A percentile compares a stretch with the other conserved stretches of the same genome.
Evolutionary conservation across 2,113 vertebrate species (phyloP).

Genomic region (Grallaria varia): DNA sequence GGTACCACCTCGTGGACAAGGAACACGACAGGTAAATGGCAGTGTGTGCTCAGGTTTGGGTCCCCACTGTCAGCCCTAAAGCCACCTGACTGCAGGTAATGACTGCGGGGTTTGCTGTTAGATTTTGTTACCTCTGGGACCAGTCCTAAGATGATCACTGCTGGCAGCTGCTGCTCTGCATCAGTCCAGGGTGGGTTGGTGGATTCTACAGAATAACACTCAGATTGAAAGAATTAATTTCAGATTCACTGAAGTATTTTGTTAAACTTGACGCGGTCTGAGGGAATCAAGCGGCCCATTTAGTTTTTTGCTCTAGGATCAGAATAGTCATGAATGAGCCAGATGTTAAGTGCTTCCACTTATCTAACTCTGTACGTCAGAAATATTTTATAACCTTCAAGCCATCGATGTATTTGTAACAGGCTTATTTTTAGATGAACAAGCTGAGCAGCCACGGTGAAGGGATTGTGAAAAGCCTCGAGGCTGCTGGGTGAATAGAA

Average conservation of each 20-base stretch:
- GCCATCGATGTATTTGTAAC: background rate
- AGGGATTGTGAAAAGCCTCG: background rate
- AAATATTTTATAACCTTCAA: background rate
- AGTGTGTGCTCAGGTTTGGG: background rate
- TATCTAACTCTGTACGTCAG: background rate
- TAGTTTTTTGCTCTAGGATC: background rate
- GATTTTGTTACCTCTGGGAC: too few species aligned
- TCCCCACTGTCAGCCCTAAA: background rate
- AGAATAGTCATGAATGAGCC: background rate
- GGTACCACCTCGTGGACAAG: constrained; percentile 99
- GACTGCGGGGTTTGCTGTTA: too few species aligned
- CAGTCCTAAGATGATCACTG: background rate
- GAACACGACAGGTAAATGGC: constrained; percentile 94
- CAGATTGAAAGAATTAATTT: background rate
- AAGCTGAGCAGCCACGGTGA: background rate
- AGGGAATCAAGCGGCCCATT: background rate
- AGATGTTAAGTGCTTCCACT: background rate
- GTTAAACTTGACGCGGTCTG: background rate
- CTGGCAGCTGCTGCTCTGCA: background rate
- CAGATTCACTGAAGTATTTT: background rate
- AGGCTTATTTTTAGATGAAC: background rate
- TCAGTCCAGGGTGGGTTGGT: background rate
- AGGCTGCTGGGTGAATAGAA: background rate
- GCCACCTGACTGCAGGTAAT: background rate
- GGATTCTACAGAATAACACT: background rate